These are phyloP conservation scores for Trachelipus rathkii DNA, from an alignment of 1,140 invertebrate genomes.

Conservation along the genomic window DNA sequence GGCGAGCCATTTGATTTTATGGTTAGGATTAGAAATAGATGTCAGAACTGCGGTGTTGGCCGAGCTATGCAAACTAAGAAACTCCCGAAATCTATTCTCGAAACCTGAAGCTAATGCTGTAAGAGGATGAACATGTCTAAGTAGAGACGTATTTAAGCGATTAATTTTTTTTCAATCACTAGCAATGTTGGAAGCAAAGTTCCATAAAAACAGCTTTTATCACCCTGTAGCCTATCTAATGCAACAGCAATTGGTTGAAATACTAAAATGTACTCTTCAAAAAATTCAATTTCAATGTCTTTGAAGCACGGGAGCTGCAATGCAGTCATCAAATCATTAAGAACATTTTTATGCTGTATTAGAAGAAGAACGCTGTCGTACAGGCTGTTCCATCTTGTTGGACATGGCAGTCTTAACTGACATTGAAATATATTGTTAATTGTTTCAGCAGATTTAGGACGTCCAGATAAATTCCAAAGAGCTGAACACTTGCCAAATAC, in stretches of 20 bases:
- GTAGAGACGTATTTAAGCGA: too few relatives aligned
- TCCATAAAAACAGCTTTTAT: constrained; percentile 24
- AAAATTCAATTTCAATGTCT: constrained; percentile 14
- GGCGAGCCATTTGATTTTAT: background rate
- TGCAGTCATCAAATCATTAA: constrained; percentile 24
- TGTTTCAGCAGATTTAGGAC: constrained; percentile 26
- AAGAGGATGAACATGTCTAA: background rate
- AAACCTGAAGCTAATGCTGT: constrained; percentile 24
- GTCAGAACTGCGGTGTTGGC: background rate
- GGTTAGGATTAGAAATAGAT: background rate
- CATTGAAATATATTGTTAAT: constrained; percentile 21
- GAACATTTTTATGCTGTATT: constrained; percentile 20
- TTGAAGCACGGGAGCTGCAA: constrained; percentile 22
- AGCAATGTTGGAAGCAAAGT: constrained; percentile 25
- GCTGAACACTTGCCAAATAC: constrained; percentile 31
- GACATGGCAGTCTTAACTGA: constrained; percentile 23
- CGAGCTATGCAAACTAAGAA: constrained; percentile 7
- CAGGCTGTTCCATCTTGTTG: constrained; percentile 29
- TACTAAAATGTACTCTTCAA: constrained; percentile 19
- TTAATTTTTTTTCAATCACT: constrained; percentile 22
- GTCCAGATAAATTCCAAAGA: constrained; percentile 25
- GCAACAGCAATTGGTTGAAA: constrained; percentile 30
- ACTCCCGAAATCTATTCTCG: constrained; percentile 22
- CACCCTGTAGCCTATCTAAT: constrained; percentile 23
- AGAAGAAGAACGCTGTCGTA: constrained; percentile 25